Evolutionary conservation across 2,888 invertebrate species (phyloP).

Genomic region (Cordilura impudica): DNA sequence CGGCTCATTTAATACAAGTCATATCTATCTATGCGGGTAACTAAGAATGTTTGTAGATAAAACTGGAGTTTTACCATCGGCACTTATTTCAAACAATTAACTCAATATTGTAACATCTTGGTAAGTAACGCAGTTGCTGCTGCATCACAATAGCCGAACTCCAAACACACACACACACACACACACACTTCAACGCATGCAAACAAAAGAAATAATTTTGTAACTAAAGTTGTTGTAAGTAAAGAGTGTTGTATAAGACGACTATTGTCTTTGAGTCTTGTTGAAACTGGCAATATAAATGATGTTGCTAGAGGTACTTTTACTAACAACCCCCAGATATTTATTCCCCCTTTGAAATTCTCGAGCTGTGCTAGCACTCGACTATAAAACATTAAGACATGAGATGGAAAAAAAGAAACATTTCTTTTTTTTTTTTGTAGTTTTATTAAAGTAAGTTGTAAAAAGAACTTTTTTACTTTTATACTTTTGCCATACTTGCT

Average conservation of each 20-base stretch:
- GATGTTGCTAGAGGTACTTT: neutral
- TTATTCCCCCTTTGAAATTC: neutral
- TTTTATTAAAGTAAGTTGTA: slow-evolving; percentile 21
- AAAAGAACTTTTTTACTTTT: neutral
- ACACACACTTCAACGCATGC: neutral
- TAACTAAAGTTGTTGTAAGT: neutral
- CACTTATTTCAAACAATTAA: slow-evolving; percentile 62
- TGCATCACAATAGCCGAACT: neutral
- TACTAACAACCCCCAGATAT: neutral
- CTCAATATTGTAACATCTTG: slow-evolving; percentile 48
- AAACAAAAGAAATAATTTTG: neutral
- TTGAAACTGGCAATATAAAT: neutral
- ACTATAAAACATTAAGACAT: neutral
- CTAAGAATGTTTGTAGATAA: neutral
- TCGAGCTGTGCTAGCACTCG: neutral
- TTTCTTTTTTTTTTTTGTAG: neutral
- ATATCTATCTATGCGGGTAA: neutral
- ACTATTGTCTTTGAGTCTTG: slow-evolving; percentile 3
- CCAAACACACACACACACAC: neutral
- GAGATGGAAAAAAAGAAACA: neutral
- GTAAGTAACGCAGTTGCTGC: slow-evolving; percentile 24
- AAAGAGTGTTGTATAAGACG: neutral
- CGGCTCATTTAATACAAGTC: neutral
- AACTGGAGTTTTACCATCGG: slow-evolving; percentile 34
- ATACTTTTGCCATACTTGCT: neutral